Evolutionary conservation across 2,888 invertebrate genomes (phyloP), one percentile per base, ranked within the genome.

Genomic region (Agonopterix subpropinquella): DNA sequence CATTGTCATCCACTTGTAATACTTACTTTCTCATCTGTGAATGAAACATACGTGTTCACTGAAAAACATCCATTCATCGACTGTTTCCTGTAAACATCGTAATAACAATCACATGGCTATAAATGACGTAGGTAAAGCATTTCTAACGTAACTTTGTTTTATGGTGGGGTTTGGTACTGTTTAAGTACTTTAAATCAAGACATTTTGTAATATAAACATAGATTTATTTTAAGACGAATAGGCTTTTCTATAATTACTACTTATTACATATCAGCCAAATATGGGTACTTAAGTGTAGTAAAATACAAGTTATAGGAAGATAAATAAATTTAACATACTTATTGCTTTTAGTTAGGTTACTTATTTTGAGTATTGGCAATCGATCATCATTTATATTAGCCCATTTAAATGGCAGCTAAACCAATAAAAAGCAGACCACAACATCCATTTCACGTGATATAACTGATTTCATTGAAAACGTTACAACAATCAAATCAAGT

Each of bases 211-310:
- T 67, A 73, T 74, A 80, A 78, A 80, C 67, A 78, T 77, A 72
- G 61, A 73, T 82, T 80, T 81, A 77, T 83, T 83, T 73, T 59
- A 64, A 77, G 62, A 68, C 73, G 75, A 73, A 70, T 73, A 76
- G 70, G 69, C 68, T 72, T 65, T 72, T 68, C 64, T 63, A 56
- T 56, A 59, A 55, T 59, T 51, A 56, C 62, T 65, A 65, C 55
- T 62, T 60, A 58, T 64, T 67, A 70, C 62, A 67, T 61, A 61
- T 61, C 55, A 70, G 61, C 63, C 61, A 48, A 49, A 47, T 47
- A 49, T 42, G 11, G 36, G 28, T 48, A 44, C 18, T 8, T 44
- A 47, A 15, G 42, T 37, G 11, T 11, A 41, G 13, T 41, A 47
- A 10, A 44, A 41, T 44, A 48, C 48, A 48, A 47, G 43, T 37